Percentiles rank a stretch among this genome's conserved stretches.
These are phyloP conservation scores for Caenorhabditis japonica DNA, from an alignment of 2,888 invertebrate genomes.

Conservation along the genomic window DNA sequence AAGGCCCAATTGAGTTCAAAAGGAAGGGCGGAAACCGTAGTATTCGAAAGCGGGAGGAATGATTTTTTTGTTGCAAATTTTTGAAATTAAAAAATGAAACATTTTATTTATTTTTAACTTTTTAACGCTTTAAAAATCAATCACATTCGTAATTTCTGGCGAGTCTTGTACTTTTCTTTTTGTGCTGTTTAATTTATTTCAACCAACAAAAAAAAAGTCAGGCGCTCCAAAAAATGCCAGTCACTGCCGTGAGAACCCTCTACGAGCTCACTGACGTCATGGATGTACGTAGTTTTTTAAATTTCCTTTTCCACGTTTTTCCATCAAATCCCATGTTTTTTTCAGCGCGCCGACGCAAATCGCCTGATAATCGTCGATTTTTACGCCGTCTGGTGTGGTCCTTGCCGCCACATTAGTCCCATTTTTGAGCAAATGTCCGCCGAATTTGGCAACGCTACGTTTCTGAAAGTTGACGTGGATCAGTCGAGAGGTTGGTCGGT, in stretches of 20 bases:
- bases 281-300: not conserved
- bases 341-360: slow-evolving; percentile 23
- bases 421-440: slow-evolving; percentile 89
- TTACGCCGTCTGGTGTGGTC: slow-evolving; percentile 73
- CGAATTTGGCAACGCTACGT: slow-evolving; percentile 90
- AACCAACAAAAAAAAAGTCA: too few species aligned
- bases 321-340: not conserved
- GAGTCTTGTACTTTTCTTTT: not conserved
- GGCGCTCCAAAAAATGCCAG: too few species aligned
- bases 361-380: slow-evolving; percentile 73
- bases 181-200: too few species aligned
- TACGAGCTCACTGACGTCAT: slow-evolving; percentile 21
- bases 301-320: not conserved
- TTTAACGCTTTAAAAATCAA: not conserved
- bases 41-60: slow-evolving; percentile 58
- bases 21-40: slow-evolving; percentile 54
- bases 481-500: slow-evolving; percentile 79
- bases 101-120: slow-evolving; percentile 1
- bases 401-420: slow-evolving; percentile 88
- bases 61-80: not conserved
- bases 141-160: not conserved
- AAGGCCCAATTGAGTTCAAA: slow-evolving; percentile 65
- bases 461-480: slow-evolving; percentile 90
- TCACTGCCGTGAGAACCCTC: not conserved
- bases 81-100: too few species aligned